A percentile compares a stretch with the other conserved stretches of the same genome.
Evolutionary conservation across 2,888 invertebrate genomes (phyloP).

Genomic region (Omphaloscelis lunosa): DNA sequence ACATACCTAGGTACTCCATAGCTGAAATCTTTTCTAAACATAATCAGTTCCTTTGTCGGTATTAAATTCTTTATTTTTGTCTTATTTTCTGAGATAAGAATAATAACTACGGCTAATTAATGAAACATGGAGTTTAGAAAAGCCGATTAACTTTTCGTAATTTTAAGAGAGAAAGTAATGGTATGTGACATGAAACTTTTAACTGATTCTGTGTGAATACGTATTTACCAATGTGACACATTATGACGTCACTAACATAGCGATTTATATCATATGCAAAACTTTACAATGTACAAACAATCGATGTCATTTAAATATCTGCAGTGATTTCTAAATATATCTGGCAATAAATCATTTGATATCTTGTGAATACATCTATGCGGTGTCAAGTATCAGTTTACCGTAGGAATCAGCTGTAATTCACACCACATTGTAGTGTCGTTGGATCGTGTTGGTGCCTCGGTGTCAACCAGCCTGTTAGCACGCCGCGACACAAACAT

Average conservation of each 20-base stretch:
- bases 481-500: constrained; percentile 82
- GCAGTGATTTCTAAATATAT: constrained; percentile 69
- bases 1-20: not conserved
- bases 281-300: constrained; percentile 30
- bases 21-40: constrained; percentile 9
- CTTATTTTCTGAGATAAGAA: not conserved
- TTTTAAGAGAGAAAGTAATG: not conserved
- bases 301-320: constrained; percentile 61
- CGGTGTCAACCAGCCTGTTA: constrained; percentile 78
- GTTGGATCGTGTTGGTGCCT: constrained; percentile 74
- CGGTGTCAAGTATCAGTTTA: constrained; percentile 82
- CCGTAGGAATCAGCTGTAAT: constrained; percentile 82
- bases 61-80: not conserved
- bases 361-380: constrained; percentile 78
- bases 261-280: constrained; percentile 15
- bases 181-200: not conserved
- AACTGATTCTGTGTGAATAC: not conserved
- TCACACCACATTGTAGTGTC: constrained; percentile 80
- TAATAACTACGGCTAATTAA: not conserved
- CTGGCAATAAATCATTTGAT: constrained; percentile 83
- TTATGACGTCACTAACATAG: constrained; percentile 37
- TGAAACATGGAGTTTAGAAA: not conserved
- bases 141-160: not conserved
- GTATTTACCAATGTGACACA: constrained; percentile 18
- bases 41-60: constrained; percentile 3